Evolutionary conservation across 92 coral and sea anemone genomes (phyloP).

Genomic region (Anthopleura xanthogrammica): DNA sequence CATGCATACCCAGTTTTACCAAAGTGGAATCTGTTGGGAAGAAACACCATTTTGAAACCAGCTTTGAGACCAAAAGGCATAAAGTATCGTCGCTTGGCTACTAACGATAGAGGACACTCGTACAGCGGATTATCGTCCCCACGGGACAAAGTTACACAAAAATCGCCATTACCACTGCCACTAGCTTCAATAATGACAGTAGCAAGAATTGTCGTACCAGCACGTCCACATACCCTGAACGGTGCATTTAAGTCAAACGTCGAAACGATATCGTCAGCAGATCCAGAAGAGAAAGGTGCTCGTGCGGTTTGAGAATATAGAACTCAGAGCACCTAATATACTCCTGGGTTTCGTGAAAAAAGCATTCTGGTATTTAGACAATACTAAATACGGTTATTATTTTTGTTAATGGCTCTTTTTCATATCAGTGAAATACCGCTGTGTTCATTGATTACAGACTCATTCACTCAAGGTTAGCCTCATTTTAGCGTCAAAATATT

Average conservation of each 20-base stretch:
- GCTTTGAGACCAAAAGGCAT: not conserved
- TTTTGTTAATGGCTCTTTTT: no score
- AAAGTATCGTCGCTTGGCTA: constrained; percentile 32
- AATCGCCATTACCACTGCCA: constrained; percentile 29
- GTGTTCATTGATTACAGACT: no score
- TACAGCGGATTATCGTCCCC: constrained; percentile 32
- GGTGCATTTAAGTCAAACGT: constrained; percentile 24
- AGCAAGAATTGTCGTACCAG: constrained; percentile 54
- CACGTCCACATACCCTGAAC: constrained; percentile 31
- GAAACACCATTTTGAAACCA: not conserved
- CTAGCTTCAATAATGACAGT: constrained; percentile 44
- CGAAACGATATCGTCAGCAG: constrained; percentile 7
- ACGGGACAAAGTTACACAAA: constrained; percentile 22
- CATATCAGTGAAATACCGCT: no score
- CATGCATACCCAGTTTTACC: not conserved
- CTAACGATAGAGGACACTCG: constrained; percentile 4
- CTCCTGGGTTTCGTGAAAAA: no score
- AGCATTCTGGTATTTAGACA: no score
- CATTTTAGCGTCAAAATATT: no score
- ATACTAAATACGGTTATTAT: no score
- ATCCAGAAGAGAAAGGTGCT: constrained; percentile 18
- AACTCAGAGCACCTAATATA: no score
- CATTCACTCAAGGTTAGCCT: no score
- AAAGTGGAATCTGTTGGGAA: constrained; percentile 15
- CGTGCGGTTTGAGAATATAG: constrained; percentile 1